A percentile compares a stretch with the other conserved stretches of the same genome.
These are phyloP conservation scores for Morbakka virulenta DNA, from an alignment of 30 jellyfish, hydroid and myxozoan species.

Conservation along the genomic window DNA sequence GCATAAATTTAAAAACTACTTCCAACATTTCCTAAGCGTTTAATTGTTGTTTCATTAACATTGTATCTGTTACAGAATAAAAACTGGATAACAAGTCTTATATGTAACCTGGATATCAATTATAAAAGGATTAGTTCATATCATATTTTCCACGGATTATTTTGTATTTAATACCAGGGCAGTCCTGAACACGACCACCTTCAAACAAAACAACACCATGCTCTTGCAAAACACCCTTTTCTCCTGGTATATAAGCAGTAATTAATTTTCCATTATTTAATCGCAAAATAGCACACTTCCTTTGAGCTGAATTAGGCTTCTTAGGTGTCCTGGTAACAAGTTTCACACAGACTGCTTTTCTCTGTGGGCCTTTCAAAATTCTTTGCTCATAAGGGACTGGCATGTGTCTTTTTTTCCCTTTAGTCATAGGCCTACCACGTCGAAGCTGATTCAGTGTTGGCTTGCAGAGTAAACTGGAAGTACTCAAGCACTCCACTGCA, in stretches of 20 bases:
- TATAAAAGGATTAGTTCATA: conserved; percentile 55
- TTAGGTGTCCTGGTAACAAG: conserved; percentile 86
- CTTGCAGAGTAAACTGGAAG: no score
- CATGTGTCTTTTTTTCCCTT: conserved; percentile 55
- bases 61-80: no score
- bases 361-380: conserved; percentile 85
- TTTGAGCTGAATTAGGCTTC: conserved; percentile 98
- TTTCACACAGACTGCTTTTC: conserved; percentile 95
- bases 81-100: no score
- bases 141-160: conserved; percentile 88
- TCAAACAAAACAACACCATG: conserved; percentile 97
- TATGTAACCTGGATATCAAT: no score
- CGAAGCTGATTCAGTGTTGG: conserved; percentile 86
- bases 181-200: conserved; percentile 94
- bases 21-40: no score
- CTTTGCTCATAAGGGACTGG: conserved; percentile 57
- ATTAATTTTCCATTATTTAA: conserved; percentile 84
- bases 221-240: conserved; percentile 88
- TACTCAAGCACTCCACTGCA: no score
- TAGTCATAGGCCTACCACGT: conserved; percentile 80
- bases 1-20: no score
- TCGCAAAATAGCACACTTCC: conserved; percentile 94
- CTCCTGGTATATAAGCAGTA: conserved; percentile 99
- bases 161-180: conserved; percentile 95
- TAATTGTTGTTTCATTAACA: no score